Base-by-base conservation (phyloP, 2,888 invertebrate species). In the Catonia carolina region DNA sequence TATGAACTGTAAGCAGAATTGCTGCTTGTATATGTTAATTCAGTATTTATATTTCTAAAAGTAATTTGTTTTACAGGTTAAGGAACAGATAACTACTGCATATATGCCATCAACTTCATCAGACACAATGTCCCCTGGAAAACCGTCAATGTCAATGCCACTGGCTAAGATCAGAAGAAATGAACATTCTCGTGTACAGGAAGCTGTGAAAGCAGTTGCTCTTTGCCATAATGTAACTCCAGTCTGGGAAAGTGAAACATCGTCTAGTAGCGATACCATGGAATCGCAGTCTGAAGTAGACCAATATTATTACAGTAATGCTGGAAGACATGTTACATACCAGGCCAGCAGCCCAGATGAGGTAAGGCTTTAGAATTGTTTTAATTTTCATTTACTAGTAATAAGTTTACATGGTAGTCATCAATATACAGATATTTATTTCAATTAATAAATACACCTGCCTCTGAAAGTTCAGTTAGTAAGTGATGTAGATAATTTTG, bases 161-260 rank as follows among this genome's bases (percentile, higher is more conserved):
- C 58, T 54, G 65, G 67, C 71, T 33, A 75, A 78, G 63, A 81
- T 88, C 65, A 76, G 86, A 53, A 77, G 84, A 67, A 77, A 89
- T 12, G 80, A 85, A 69, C 78, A 83, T 54, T 81, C 83, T 60
- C 81, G 92, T 53, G 86, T 94, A 59, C 86, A 86, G 75, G 90
- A 92, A 68, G 90, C 91, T 0, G 92, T 97, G 23, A 86, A 92
- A 66, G 97, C 98, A 0, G 76, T 99, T 51, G 96, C 98, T 0
- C 76, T 99, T 35, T 99, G 99, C 71, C 99, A 99, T 71, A 99
- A 99, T 73, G 99, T 99, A 8, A 99, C 99, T 0, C 99, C 99
- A 0, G 93, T 96, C 2, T 91, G 88, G 68, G 97, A 97, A 65
- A 72, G 67, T 69, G 33, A 71, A 71, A 33, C 59, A 15, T 14